phyloP scores from a whole-genome alignment of 2,113 vertebrate species.

The Paracanthobrama guichenoti region DNA sequence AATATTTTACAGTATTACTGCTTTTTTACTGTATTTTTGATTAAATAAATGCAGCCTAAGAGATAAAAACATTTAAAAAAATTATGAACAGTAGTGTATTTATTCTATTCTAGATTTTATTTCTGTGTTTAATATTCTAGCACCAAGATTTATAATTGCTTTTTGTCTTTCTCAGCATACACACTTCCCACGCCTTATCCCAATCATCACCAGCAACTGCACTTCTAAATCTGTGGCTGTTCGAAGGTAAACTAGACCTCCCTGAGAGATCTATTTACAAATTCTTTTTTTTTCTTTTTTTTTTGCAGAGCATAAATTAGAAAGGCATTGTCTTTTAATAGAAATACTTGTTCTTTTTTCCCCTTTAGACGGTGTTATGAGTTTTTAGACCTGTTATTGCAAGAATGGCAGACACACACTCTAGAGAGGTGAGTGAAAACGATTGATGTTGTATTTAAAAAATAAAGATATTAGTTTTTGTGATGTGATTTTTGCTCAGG shows the following conservation, averaged over 20 bases:
- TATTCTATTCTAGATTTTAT: background rate
- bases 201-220: constrained; percentile 98
- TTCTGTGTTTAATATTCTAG: background rate
- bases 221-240: constrained; percentile 96
- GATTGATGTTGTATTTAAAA: background rate
- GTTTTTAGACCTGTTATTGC: constrained; percentile 93
- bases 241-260: constrained; percentile 81
- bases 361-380: constrained; percentile 89
- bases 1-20: background rate
- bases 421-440: constrained; percentile 87
- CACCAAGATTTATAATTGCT: background rate
- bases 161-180: constrained; percentile 81
- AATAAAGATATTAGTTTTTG: background rate
- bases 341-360: background rate
- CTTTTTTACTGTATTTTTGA: background rate
- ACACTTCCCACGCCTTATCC: constrained; percentile 94
- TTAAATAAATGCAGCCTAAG: background rate
- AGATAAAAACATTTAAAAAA: background rate
- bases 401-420: constrained; percentile 95
- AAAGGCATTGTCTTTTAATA: background rate
- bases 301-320: background rate
- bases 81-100: background rate
- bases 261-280: background rate
- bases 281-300: background rate
- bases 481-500: background rate